Conservation (phyloP, 2,797 vertebrate species). For the Spondyliosoma cantharus region DNA sequence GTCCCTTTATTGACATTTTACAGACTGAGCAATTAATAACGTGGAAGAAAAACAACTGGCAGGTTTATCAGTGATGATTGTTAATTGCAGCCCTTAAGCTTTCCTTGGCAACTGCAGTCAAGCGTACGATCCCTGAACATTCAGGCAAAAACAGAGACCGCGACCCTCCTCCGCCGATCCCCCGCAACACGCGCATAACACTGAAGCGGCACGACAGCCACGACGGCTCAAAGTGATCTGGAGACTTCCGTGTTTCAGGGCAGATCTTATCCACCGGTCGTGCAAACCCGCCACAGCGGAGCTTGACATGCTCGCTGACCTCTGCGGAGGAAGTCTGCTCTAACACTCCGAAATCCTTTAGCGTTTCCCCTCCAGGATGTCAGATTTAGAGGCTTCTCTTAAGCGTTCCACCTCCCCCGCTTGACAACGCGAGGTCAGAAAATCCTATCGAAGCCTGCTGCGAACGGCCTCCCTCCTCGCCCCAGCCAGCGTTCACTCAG, state of each 20-base stretch:
- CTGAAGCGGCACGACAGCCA: conserved; percentile 26
- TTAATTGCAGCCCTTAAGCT: too few species aligned
- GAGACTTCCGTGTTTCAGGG: conserved; percentile 23
- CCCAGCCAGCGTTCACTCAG: neutral
- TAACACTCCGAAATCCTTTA: conserved; percentile 13
- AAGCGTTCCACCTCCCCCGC: conserved; percentile 10
- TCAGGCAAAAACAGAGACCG: neutral
- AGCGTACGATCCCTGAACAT: neutral
- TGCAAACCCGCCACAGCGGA: neutral
- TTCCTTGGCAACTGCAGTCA: neutral
- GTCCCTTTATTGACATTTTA: too few species aligned
- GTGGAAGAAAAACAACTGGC: too few species aligned
- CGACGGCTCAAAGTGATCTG: conserved; percentile 11
- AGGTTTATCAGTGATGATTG: too few species aligned
- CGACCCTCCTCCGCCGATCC: neutral
- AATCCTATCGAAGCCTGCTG: conserved; percentile 15
- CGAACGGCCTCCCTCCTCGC: conserved; percentile 2
- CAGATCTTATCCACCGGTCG: neutral
- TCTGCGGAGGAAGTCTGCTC: conserved; percentile 22
- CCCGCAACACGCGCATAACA: conserved; percentile 11
- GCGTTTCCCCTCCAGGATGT: neutral
- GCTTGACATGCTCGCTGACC: conserved; percentile 21
- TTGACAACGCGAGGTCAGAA: conserved; percentile 34
- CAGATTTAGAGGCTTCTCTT: conserved; percentile 14
- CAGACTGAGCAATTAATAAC: too few species aligned